Base-by-base conservation (phyloP, 1,140 invertebrate genomes). In the Parapsyche elsis region DNA sequence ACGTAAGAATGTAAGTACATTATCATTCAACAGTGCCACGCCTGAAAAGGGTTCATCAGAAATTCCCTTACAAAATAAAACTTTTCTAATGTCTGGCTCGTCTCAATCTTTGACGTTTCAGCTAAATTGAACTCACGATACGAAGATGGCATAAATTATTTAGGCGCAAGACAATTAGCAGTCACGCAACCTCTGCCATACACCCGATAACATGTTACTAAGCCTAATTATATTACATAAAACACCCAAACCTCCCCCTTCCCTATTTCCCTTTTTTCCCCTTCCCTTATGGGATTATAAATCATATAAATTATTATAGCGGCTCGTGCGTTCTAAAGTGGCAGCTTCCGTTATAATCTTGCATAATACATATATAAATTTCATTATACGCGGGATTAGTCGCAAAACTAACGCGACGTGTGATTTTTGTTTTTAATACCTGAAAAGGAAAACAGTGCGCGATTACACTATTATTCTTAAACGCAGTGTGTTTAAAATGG, bases 121-220 rank as follows among this genome's bases (percentile, higher is more conserved):
- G 30, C 30, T 7, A 38, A 38, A 38, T 38, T 38, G 30, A 38
- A 7, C 30, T 38, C 7, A 1, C 30, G 30, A 38, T 38, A 23
- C 19, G 61, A 67, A 67, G 9, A 19, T 67, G 9, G 5, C 61
- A 67, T 67, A 26, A 67, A 67, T 67, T 67, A 67, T 67, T 67
- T 23, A 21, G 61, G 7, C 24, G 21, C 10, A 5, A 67, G 61
- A 67, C 21, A 67, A 67, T 67, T 67, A 67, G 5, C 24, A 67
- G 21, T 1, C 61, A 67, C 14, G 21, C 61, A 67, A 67, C 19
- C 19, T 67, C 61, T 67, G 61, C 24, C 19, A 67, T 23, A 23
- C n/a, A 67, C 21, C 61, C 21, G 61, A 67, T 67, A 67, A 67
- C 61, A 21, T 21, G 61, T 67, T 67, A 67, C 19, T 10, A 21